These are phyloP conservation scores for Gyrodactylus salaris DNA, from an alignment of 1,140 invertebrate species.

Conservation along the genomic window DNA sequence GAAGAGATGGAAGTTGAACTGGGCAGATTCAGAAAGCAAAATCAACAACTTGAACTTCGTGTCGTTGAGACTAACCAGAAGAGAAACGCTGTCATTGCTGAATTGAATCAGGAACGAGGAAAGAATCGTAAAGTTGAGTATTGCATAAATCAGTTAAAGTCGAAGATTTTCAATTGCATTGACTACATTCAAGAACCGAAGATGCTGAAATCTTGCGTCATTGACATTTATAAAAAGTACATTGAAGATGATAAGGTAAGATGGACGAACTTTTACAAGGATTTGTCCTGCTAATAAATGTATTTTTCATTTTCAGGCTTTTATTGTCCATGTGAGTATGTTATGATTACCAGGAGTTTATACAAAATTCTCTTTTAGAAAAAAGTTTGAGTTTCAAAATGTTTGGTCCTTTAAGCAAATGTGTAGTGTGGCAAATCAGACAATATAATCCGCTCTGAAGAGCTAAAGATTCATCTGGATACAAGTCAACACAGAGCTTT, in stretches of 20 bases:
- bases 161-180: slow-evolving; percentile 38
- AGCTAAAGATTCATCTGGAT: not conserved
- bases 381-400: no score
- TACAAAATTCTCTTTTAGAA: not conserved
- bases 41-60: slow-evolving; percentile 31
- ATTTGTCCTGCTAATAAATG: not conserved
- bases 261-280: not conserved
- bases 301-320: not conserved
- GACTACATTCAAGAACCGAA: slow-evolving; percentile 37
- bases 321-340: not conserved
- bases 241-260: slow-evolving; percentile 24
- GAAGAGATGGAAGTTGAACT: slow-evolving; percentile 35
- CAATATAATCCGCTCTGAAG: no score
- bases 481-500: no score
- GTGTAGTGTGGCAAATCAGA: no score
- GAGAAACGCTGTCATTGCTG: slow-evolving; percentile 30
- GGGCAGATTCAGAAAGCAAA: slow-evolving; percentile 31
- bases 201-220: slow-evolving; percentile 39
- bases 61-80: slow-evolving; percentile 38
- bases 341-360: not conserved
- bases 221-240: slow-evolving; percentile 38
- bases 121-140: slow-evolving; percentile 28
- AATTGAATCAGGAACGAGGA: slow-evolving; percentile 30
- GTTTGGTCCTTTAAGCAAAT: no score
- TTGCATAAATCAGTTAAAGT: slow-evolving; percentile 35